These are phyloP conservation scores for Cyprinodon variegatus DNA, from an alignment of 2,113 vertebrate species.

Conservation along the genomic window DNA sequence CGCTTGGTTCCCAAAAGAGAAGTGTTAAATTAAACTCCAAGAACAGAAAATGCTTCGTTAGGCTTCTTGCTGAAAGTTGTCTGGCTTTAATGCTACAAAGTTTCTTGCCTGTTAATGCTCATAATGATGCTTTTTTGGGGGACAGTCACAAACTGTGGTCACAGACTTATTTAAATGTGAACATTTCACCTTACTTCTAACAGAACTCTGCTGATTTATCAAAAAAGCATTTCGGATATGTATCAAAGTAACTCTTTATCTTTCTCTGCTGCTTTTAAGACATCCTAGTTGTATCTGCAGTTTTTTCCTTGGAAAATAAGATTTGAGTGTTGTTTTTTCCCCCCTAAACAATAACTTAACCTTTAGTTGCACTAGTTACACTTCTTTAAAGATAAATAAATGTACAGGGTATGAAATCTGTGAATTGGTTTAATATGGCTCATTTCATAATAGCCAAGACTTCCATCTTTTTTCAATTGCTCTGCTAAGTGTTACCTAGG, in stretches of 20 bases:
- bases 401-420: too few species aligned
- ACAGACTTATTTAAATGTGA: not conserved
- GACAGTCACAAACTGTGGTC: not conserved
- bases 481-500: not conserved
- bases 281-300: not conserved
- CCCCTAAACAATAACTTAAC: not conserved
- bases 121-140: not conserved
- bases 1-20: not conserved
- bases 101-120: not conserved
- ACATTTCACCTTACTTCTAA: not conserved
- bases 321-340: not conserved
- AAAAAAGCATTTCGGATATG: not conserved
- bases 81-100: not conserved
- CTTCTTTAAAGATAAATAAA: not conserved
- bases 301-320: not conserved
- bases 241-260: too few species aligned
- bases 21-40: not conserved
- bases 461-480: too few species aligned
- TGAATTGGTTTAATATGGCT: too few species aligned
- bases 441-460: too few species aligned
- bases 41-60: not conserved
- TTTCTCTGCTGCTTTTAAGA: not conserved
- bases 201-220: not conserved
- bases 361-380: not conserved
- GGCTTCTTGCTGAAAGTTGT: not conserved